These are phyloP conservation scores for Physella acuta DNA, from an alignment of 1,140 invertebrate genomes.

Conservation along the genomic window DNA sequence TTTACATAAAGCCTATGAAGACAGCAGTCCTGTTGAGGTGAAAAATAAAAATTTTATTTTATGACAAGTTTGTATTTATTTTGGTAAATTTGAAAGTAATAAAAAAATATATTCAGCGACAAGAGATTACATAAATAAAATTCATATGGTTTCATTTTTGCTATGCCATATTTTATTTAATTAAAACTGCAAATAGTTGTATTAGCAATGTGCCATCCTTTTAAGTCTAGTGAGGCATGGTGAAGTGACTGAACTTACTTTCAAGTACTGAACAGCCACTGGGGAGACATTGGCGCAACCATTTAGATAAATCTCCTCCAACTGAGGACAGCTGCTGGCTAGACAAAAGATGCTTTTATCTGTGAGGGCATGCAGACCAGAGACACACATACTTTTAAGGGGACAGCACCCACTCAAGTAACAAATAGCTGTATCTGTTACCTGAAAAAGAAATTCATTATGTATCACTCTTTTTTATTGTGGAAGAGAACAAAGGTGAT, in stretches of 20 bases:
- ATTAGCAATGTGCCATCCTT: too few relatives aligned
- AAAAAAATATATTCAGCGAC: background rate
- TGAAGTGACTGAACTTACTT: conserved; percentile 39
- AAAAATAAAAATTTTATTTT: conserved; percentile 10
- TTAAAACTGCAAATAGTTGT: too few relatives aligned
- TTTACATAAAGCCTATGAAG: conserved; percentile 41
- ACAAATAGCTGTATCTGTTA: conserved; percentile 51
- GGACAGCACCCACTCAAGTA: conserved; percentile 43
- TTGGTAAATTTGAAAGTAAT: too few relatives aligned
- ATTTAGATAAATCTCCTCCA: conserved; percentile 55
- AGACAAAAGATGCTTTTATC: conserved; percentile 54
- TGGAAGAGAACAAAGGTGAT: too few relatives aligned
- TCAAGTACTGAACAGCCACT: conserved; percentile 47
- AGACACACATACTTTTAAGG: conserved; percentile 42
- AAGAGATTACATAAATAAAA: conserved; percentile 1
- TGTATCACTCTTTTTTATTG: too few relatives aligned
- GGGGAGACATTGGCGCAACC: conserved; percentile 49
- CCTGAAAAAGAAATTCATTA: conserved; percentile 38
- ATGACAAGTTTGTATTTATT: background rate
- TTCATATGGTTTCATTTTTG: too few relatives aligned
- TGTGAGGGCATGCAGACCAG: conserved; percentile 49
- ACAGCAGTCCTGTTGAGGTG: conserved; percentile 48
- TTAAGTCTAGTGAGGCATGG: too few relatives aligned
- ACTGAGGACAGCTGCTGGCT: conserved; percentile 49
- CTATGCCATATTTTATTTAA: too few relatives aligned